Conservation (phyloP, 2,797 vertebrate genomes). For the Halcyon chelicuti region DNA sequence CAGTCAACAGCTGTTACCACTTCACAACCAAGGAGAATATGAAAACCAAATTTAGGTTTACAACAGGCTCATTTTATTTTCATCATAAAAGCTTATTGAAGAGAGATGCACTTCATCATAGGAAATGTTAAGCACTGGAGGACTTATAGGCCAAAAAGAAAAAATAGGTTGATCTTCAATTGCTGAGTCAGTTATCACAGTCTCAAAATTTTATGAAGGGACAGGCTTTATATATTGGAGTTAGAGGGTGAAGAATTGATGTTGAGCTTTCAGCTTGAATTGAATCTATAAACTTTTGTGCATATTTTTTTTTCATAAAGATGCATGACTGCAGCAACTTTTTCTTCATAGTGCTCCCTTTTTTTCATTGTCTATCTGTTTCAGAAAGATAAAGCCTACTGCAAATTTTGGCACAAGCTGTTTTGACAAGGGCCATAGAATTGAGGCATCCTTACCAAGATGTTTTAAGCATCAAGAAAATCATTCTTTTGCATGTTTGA, state of each 20-base stretch:
- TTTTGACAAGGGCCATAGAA: not conserved
- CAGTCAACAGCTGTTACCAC: not conserved
- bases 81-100: not conserved
- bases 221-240: not conserved
- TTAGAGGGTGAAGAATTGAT: not conserved
- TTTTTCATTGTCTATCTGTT: not conserved
- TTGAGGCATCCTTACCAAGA: not conserved
- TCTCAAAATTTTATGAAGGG: not conserved
- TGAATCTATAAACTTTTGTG: not conserved
- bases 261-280: not conserved
- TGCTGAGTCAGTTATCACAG: not conserved
- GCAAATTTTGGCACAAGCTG: not conserved
- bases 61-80: not conserved
- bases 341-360: not conserved
- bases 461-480: not conserved
- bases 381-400: not conserved
- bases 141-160: not conserved
- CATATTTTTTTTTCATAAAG: not conserved
- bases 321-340: not conserved
- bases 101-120: not conserved
- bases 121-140: not conserved
- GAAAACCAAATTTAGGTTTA: not conserved
- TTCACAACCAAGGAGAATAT: not conserved
- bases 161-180: not conserved
- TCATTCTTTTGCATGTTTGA: not conserved